Base-by-base conservation (phyloP, 2,113 vertebrate genomes). In the Oncorhynchus tshawytscha region DNA sequence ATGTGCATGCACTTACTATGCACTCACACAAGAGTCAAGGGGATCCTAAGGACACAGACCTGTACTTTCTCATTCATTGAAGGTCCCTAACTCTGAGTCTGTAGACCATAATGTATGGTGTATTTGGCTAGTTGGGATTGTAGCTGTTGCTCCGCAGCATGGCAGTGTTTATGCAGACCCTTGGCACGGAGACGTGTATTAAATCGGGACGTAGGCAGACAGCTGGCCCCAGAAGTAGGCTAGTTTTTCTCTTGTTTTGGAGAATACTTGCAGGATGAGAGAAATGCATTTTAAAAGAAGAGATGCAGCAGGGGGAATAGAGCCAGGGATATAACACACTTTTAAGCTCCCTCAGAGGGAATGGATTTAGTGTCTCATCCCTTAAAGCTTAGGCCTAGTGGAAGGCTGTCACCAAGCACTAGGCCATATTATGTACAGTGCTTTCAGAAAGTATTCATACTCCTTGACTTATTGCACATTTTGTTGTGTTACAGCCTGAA, bases 301-400 rank as follows among this genome's bases (percentile, higher is more conserved):
- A 75, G 74, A 70, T 51, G 59, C 67, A 34, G 57, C 68, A 29
- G 2, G 27, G 69, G 20, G 72, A 72, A 72, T 80, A 75, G 67
- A 77, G 27, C 77, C 82, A 70, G n/a, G 31, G 59, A 65, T 73
- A 73, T 12, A 65, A 65, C 54, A 8, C n/a, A 4, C 6, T 73
- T 4, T 54, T 85, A 81, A 84, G 76, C 83, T 79, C 48, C 79
- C 70, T 73, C 65, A 51, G 66, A 71, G 34, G 51, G 82, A 67
- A 71, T 65, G 77, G 73, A 22, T 87, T 83, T 79, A 79, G 70
- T 77, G 75, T 72, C 45, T 88, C 86, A 88, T 82, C 82, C 51
- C 77, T 79, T 73, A 86, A 85, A 82, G 74, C 85, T 84, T 48
- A 78, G 29, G 39, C 74, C 29, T 31, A 54, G 75, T 81, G 67